phyloP scores from a whole-genome alignment of 2,888 invertebrate genomes.

The Rotaria socialis region DNA sequence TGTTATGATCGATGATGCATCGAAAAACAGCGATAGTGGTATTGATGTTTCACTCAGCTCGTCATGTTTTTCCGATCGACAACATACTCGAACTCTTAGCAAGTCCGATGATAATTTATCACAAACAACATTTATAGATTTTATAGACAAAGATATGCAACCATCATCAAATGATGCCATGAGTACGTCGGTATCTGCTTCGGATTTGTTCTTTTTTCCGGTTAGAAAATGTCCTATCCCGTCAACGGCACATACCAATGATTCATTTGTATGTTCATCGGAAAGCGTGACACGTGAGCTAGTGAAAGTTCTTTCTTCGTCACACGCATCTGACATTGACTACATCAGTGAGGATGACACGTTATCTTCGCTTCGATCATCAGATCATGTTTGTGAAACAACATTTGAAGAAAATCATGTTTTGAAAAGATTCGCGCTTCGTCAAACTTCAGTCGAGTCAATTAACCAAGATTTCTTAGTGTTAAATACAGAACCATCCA shows the following conservation, averaged over 20 bases:
- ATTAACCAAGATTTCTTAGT: not conserved
- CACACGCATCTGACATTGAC: not conserved
- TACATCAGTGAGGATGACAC: not conserved
- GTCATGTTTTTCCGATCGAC: not conserved
- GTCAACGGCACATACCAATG: not conserved
- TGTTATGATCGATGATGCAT: not conserved
- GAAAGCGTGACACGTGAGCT: not conserved
- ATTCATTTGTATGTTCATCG: not conserved
- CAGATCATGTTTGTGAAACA: not conserved
- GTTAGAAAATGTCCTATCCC: not conserved
- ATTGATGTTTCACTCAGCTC: not conserved
- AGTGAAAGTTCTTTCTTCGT: not conserved
- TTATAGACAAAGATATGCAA: not conserved
- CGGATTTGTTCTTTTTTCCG: not conserved
- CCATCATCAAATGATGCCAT: not conserved
- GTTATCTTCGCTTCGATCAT: not conserved
- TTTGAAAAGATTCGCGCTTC: not conserved
- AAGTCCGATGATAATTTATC: not conserved
- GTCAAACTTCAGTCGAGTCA: not conserved
- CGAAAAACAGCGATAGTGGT: not conserved
- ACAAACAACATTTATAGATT: not conserved
- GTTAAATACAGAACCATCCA: not conserved
- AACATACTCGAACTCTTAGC: not conserved
- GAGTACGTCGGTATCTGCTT: not conserved
- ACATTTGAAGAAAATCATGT: not conserved